Conservation (phyloP, 1,140 invertebrate genomes). For the Zaprionus tsacasi region DNA sequence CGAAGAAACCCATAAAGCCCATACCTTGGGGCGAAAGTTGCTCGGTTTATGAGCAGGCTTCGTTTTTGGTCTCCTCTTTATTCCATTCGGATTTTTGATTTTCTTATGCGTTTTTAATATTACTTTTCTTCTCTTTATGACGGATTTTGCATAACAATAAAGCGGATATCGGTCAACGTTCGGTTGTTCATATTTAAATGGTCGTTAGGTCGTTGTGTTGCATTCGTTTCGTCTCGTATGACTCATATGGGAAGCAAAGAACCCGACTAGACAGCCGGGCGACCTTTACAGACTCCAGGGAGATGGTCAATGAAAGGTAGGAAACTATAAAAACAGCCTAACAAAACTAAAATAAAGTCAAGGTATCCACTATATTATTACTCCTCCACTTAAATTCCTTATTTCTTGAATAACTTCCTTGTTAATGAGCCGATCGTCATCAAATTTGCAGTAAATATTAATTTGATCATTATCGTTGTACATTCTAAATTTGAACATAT, state of each 20-base stretch:
- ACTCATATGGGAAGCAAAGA: slow-evolving; percentile 10
- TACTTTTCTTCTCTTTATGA: slow-evolving; percentile 54
- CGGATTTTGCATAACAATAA: slow-evolving; percentile 77
- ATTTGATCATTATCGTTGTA: no score
- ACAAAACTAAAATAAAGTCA: no score
- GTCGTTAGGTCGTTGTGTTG: slow-evolving; percentile 6
- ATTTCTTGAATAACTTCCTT: no score
- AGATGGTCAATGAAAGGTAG: neutral
- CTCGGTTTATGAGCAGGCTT: slow-evolving; percentile 46
- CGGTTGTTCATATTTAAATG: slow-evolving; percentile 27
- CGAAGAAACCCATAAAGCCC: slow-evolving; percentile 9
- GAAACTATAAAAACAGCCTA: neutral
- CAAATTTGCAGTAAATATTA: no score
- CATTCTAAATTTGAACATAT: no score
- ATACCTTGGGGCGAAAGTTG: slow-evolving; percentile 54
- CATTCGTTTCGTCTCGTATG: slow-evolving; percentile 2
- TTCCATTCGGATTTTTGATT: slow-evolving; percentile 7
- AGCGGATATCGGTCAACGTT: slow-evolving; percentile 68
- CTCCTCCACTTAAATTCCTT: no score
- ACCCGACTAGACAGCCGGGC: slow-evolving; percentile 33
- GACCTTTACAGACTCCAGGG: neutral
- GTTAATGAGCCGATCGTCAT: no score
- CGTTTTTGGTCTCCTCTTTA: slow-evolving; percentile 32
- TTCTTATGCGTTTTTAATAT: slow-evolving; percentile 77
- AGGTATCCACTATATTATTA: no score